Evolutionary conservation across 1,140 invertebrate genomes (phyloP), one percentile per base, ranked within the genome.

Genomic region (Drosophila tsacasi): DNA sequence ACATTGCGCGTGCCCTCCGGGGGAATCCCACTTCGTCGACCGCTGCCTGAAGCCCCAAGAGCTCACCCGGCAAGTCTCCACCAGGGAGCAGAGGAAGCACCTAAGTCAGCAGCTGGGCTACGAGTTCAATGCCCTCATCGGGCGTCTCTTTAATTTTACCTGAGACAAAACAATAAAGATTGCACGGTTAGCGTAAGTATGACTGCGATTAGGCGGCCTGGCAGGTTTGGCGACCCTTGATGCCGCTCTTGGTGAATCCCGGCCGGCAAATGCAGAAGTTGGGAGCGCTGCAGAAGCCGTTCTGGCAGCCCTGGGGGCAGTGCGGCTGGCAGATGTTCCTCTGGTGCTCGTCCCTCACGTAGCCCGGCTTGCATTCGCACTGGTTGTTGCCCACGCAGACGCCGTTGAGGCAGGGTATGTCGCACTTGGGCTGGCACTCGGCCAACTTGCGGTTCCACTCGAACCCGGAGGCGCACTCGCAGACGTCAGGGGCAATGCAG

Each of bases 221-320:
- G 80, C 96, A 96, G 17, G 89, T 93, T 52, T 95, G 94, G 25
- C 94, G 94, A 1, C 95, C 95, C 87, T 96, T 96, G 3, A 95
- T 94, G 52, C 95, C 95, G 76, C 95, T 95, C 79, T 96, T 95
- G 60, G 94, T 92, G 81, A 93, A 96, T 17, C 95, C 95, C 1
- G 92, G 91, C 63, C 94, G 93, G 74, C 95, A 95, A 32, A 94
- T 92, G 81, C 95, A 95, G 49, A 94, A 93, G 79, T 95, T 94
- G 5, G 95, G 95, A 1, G 92, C 93, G 6, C 94, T 94, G 78
- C 95, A 96, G 30, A 94, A 93, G 5, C 95, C 95, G 77, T 96
- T 95, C 30, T 93, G 92, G 77, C 95, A 96, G 2, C 95, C 94
- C 27, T 94, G 94, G 3, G 95, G 93, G 80, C 95, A 96, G 35